These are phyloP conservation scores for Darevskia nairensis DNA, from an alignment of 2,797 vertebrate species.

Conservation along the genomic window DNA sequence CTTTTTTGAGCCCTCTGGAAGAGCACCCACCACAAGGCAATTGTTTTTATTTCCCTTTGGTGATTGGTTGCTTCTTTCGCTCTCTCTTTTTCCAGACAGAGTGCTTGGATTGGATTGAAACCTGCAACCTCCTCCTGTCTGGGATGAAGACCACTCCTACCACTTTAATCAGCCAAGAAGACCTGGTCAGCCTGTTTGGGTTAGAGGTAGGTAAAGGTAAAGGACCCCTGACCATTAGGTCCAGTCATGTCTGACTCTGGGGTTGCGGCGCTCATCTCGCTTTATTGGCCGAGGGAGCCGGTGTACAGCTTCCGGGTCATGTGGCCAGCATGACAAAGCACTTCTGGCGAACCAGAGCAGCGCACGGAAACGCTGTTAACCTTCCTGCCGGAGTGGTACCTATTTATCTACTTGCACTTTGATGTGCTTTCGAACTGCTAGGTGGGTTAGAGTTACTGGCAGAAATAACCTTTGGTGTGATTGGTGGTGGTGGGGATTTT, in stretches of 20 bases:
- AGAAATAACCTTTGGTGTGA: not conserved
- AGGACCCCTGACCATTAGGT: no score
- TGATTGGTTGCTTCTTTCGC: conserved; percentile 24
- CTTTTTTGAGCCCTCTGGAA: not conserved
- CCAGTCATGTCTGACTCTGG: no score
- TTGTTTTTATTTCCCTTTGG: not conserved
- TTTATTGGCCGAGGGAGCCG: no score
- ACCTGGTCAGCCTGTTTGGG: conserved; percentile 50
- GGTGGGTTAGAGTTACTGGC: conserved; percentile 64
- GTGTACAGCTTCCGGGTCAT: no score
- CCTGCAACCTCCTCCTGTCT: conserved; percentile 80
- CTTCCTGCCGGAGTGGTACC: no score
- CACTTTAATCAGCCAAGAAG: conserved; percentile 62
- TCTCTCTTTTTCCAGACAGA: conserved; percentile 78
- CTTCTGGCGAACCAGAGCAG: no score
- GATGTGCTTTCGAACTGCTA: no score
- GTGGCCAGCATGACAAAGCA: no score
- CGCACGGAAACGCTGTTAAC: no score
- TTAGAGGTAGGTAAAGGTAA: conserved; percentile 57
- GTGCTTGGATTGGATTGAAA: conserved; percentile 83
- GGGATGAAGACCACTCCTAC: conserved; percentile 71
- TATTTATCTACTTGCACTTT: no score
- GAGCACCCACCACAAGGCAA: not conserved
- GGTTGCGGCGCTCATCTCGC: no score
- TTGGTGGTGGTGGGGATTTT: not conserved